Base-by-base conservation (phyloP, 2,797 vertebrate species). In the Malacoctenus gilli region DNA sequence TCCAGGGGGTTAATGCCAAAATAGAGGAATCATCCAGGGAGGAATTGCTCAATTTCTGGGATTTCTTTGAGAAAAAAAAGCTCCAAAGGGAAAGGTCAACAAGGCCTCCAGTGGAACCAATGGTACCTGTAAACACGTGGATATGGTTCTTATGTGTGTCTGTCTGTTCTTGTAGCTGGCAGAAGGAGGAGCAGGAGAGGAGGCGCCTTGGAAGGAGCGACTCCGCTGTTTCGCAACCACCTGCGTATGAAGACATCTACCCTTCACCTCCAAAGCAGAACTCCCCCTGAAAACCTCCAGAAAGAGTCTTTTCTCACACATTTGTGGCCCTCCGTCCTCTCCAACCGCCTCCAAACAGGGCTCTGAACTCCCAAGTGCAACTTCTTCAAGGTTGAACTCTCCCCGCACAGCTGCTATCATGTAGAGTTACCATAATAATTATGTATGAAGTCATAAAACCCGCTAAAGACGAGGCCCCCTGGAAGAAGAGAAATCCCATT, bases 211-310 rank as follows among this genome's bases (percentile, higher is more conserved):
- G 49, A 0, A 59, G 62, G 18, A 58, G 62, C 25, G 19, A 19
- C 54, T 60, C 62, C 18, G 46, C 68, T 44, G 52, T 52, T 41
- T 65, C 68, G 9, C 37, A 35, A 36, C 89, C 88, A 68, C 89
- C 90, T 66, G 77, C 80, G 0, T 88, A 89, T 8, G 78, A 86
- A 16, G 87, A 89, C 52, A 56, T 91, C 41, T 82, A 54, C 56
- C 71, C 77, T 0, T 41, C 61, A 12, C 13, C 15, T 15, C 25
- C 15, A 25, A 60, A 30, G 38, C 44, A 55, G 14, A 38, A 8
- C 6, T 4, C 4, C 8, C 49, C 58, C 5, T 74, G 2, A 81
- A 34, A 4, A 1, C 7, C 39, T 10, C 48, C 25, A 4, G 2
- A 28, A n/a, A n/a, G n/a, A n/a, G n/a, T n/a, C n/a, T n/a, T n/a